phyloP scores from a whole-genome alignment of 2,113 vertebrate genomes.

The Lasiurus borealis region DNA sequence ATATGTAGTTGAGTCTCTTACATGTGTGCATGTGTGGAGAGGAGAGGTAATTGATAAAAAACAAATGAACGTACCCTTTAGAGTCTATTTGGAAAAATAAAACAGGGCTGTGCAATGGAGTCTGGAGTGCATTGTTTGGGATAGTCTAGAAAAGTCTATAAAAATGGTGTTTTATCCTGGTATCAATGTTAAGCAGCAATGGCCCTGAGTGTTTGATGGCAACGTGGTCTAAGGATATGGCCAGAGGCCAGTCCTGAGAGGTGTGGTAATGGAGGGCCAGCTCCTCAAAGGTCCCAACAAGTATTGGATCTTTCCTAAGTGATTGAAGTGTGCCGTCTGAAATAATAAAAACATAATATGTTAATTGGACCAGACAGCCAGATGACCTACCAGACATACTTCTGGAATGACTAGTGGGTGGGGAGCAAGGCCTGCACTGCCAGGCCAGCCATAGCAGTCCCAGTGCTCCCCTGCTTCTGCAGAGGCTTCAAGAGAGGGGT shows the following conservation, averaged over 20 bases:
- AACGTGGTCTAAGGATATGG: background rate
- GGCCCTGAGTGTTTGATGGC: background rate
- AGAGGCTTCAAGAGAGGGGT: too few species aligned
- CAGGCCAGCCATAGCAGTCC: too few species aligned
- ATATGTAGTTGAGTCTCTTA: background rate
- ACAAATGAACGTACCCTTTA: background rate
- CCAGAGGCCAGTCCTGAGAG: background rate
- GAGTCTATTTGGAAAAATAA: background rate
- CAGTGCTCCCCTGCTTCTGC: too few species aligned
- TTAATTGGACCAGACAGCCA: too few species aligned
- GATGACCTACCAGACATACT: too few species aligned
- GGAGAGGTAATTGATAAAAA: background rate
- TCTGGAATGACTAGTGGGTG: too few species aligned
- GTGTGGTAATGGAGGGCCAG: fast-evolving
- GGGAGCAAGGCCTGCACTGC: too few species aligned
- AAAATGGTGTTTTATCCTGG: background rate
- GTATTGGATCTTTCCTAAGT: background rate
- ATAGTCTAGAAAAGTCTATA: background rate
- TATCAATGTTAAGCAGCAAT: background rate
- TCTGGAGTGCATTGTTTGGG: fast-evolving
- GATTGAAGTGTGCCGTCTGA: fast-evolving
- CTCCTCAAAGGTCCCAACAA: background rate
- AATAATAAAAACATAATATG: too few species aligned
- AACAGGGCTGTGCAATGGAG: background rate
- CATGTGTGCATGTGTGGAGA: fast-evolving